Percentiles rank a stretch among this genome's conserved stretches.
Conservation (phyloP, 2,113 vertebrate species). For the Meriones unguiculatus region DNA sequence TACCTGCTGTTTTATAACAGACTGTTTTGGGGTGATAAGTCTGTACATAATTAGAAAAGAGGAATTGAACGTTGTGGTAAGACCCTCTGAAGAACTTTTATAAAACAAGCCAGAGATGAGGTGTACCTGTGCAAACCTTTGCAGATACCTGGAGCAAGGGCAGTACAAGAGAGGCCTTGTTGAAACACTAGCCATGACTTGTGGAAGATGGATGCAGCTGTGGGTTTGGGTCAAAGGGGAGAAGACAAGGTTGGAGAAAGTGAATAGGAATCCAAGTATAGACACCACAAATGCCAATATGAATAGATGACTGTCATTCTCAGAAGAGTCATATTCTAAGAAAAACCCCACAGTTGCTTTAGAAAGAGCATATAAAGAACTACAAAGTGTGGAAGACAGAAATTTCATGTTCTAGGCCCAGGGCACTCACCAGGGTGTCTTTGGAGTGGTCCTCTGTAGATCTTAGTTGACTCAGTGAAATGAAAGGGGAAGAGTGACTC, state of each 20-base stretch:
- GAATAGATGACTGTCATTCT: neutral
- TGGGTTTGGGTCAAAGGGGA: neutral
- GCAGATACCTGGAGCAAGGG: neutral
- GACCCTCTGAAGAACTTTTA: neutral
- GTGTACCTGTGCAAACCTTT: fast-evolving
- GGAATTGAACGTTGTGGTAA: no score
- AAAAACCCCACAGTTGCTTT: neutral
- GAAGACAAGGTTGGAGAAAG: neutral
- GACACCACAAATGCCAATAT: neutral
- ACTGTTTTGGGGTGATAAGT: neutral
- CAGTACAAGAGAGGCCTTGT: neutral
- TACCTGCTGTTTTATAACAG: neutral
- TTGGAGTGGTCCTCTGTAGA: neutral
- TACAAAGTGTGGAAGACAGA: neutral
- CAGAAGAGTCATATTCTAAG: neutral
- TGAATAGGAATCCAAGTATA: neutral
- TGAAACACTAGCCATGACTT: fast-evolving
- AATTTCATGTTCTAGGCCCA: neutral
- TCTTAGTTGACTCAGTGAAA: neutral
- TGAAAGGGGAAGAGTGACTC: neutral
- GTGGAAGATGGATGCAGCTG: fast-evolving
- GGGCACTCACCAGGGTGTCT: neutral
- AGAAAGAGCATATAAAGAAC: neutral
- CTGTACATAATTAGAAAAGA: neutral
- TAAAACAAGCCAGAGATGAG: neutral